These are phyloP conservation scores for Thymelicus sylvestris DNA, from an alignment of 2,888 invertebrate species.

Conservation along the genomic window DNA sequence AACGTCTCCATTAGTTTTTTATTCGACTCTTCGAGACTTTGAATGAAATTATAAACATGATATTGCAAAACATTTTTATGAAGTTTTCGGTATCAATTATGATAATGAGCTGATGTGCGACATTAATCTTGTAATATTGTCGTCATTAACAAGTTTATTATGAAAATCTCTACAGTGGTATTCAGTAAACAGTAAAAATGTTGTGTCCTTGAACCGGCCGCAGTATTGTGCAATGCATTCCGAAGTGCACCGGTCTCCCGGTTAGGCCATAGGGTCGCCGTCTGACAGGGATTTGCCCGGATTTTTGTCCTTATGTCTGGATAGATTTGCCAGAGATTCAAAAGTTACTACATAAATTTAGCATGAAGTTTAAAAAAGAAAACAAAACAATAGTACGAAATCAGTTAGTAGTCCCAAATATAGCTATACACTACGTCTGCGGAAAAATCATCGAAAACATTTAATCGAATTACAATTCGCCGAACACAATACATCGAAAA, in stretches of 20 bases:
- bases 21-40: background rate
- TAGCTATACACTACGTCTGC: too few species aligned
- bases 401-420: too few species aligned
- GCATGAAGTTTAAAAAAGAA: too few species aligned
- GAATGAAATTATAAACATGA: background rate
- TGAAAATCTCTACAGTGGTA: background rate
- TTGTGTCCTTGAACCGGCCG: constrained; percentile 25
- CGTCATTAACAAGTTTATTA: background rate
- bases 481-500: too few species aligned
- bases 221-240: constrained; percentile 29
- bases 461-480: too few species aligned
- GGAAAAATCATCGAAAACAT: too few species aligned
- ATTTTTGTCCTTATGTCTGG: background rate
- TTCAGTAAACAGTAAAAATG: background rate
- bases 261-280: background rate
- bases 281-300: background rate
- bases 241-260: constrained; percentile 17
- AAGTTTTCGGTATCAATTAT: background rate
- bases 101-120: background rate
- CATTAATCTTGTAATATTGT: background rate
- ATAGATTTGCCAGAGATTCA: too few species aligned
- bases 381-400: too few species aligned
- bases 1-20: too few species aligned
- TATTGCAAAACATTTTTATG: background rate
- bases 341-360: too few species aligned